Conservation (phyloP, 2,888 invertebrate genomes). For the Drosophila tanythrix region DNA sequence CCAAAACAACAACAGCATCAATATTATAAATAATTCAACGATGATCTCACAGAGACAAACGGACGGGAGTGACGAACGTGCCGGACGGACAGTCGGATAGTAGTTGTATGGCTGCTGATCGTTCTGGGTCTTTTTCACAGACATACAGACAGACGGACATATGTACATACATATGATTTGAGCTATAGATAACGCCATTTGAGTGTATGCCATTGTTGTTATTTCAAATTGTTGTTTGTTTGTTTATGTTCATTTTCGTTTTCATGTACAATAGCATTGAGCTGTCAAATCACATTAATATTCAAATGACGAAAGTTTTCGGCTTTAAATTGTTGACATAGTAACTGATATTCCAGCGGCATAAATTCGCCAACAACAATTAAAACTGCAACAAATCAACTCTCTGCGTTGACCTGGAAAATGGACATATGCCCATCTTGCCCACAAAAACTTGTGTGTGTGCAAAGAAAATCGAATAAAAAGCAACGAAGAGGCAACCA, state of each 20-base stretch:
- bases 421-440: neutral
- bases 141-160: conserved; percentile 51
- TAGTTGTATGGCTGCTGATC: conserved; percentile 18
- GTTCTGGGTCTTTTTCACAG: conserved; percentile 13
- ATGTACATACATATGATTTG: conserved; percentile 48
- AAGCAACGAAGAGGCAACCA: conserved; percentile 38
- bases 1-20: conserved; percentile 38
- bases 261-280: conserved; percentile 51
- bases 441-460: conserved; percentile 5
- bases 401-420: conserved; percentile 36
- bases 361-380: conserved; percentile 9
- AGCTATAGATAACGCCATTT: conserved; percentile 54
- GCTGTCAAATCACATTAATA: conserved; percentile 43
- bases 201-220: conserved; percentile 7
- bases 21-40: conserved; percentile 73
- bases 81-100: conserved; percentile 9
- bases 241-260: conserved; percentile 41
- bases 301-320: conserved; percentile 49
- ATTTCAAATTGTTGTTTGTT: conserved; percentile 32
- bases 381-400: conserved; percentile 24
- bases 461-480: conserved; percentile 18
- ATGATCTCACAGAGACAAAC: conserved; percentile 67
- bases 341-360: conserved; percentile 22
- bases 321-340: conserved; percentile 32
- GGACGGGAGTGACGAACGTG: conserved; percentile 10